phyloP scores from a whole-genome alignment of 35 echinoderm and acorn worm genomes.

The Anneissia japonica region DNA sequence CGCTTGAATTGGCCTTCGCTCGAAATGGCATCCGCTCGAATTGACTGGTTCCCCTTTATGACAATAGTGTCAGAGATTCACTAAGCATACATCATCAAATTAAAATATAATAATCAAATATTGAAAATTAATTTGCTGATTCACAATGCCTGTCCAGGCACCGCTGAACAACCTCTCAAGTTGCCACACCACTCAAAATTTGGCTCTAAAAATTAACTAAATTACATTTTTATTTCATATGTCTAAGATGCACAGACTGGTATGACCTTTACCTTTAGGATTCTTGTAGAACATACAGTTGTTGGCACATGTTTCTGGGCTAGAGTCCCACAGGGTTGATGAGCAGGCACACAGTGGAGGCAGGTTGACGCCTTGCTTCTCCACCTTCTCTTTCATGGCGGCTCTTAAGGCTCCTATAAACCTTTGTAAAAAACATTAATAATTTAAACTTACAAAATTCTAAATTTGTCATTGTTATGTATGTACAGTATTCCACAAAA shows the following conservation, averaged over 20 bases:
- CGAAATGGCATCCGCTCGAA: no score
- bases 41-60: no score
- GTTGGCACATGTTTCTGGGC: slow-evolving; percentile 95
- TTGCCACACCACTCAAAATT: no score
- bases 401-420: slow-evolving; percentile 77
- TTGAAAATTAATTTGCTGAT: no score
- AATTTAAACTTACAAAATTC: background rate
- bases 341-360: slow-evolving; percentile 85
- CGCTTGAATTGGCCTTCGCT: no score
- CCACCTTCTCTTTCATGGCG: slow-evolving; percentile 79
- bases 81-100: no score
- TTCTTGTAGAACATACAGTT: slow-evolving; percentile 96
- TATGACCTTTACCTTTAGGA: slow-evolving; percentile 59
- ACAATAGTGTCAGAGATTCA: no score
- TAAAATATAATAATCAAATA: no score
- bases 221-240: no score
- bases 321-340: slow-evolving; percentile 67
- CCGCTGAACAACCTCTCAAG: no score
- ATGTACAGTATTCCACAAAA: background rate
- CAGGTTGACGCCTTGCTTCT: slow-evolving; percentile 35
- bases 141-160: no score
- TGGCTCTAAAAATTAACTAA: no score
- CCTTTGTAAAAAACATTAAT: slow-evolving; percentile 26
- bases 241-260: background rate
- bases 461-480: background rate